A percentile compares a stretch with the other conserved stretches of the same genome.
Conservation (phyloP, 1,140 invertebrate genomes). For the Planococcus citri region DNA sequence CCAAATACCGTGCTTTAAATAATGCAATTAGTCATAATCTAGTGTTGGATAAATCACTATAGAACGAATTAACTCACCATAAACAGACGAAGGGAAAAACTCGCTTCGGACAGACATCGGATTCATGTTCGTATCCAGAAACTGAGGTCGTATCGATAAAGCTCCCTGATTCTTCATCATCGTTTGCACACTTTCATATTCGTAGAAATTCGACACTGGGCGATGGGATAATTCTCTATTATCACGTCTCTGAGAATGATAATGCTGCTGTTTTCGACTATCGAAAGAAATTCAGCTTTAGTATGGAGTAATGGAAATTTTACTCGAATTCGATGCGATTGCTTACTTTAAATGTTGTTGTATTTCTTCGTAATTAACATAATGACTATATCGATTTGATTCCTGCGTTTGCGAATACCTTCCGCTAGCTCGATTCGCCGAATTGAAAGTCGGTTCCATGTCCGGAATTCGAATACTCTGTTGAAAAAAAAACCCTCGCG, state of each 20-base stretch:
- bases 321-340: not conserved
- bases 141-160: not conserved
- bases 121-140: slow-evolving; percentile 25
- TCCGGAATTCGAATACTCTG: not conserved
- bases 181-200: slow-evolving; percentile 55
- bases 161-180: slow-evolving; percentile 9
- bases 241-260: slow-evolving; percentile 61
- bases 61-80: not conserved
- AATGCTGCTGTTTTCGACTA: slow-evolving; percentile 56
- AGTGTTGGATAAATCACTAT: not conserved
- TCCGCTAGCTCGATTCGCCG: not conserved
- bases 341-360: slow-evolving; percentile 62
- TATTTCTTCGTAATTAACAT: slow-evolving; percentile 72
- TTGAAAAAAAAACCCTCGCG: not conserved
- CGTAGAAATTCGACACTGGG: slow-evolving; percentile 67
- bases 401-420: slow-evolving; percentile 35
- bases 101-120: slow-evolving; percentile 26
- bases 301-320: no score
- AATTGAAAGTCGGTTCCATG: not conserved
- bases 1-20: no score
- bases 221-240: slow-evolving; percentile 45
- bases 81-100: slow-evolving; percentile 22
- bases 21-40: no score
- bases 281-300: slow-evolving; percentile 18
- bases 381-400: slow-evolving; percentile 54